Conservation (phyloP, 2,888 invertebrate species). For the Neoaliturus tenellus region DNA sequence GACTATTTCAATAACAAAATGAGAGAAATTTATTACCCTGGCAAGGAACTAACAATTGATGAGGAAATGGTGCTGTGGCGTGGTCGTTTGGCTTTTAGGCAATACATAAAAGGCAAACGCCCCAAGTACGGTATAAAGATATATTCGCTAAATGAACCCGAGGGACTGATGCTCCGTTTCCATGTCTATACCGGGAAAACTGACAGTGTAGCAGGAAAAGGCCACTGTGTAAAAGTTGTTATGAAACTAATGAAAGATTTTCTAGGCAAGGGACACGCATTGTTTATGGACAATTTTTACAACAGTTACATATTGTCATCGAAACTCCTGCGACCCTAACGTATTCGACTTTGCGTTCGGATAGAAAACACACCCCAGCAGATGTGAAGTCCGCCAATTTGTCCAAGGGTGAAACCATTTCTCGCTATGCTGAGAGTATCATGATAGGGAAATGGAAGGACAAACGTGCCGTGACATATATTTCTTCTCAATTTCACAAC, state of each 20-base stretch:
- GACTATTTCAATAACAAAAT: background rate
- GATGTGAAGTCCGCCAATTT: background rate
- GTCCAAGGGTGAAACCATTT: background rate
- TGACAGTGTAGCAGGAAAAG: background rate
- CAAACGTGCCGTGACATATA: background rate
- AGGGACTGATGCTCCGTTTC: background rate
- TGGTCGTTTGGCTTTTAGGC: background rate
- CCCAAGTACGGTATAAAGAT: background rate
- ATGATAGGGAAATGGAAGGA: constrained; percentile 13
- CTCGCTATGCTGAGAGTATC: background rate
- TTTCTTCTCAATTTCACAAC: background rate
- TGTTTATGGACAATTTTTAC: background rate
- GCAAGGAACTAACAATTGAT: background rate
- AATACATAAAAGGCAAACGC: constrained; percentile 1
- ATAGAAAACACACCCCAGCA: background rate
- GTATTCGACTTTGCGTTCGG: too few species aligned
- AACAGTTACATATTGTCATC: background rate
- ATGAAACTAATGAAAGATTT: background rate
- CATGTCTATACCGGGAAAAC: background rate
- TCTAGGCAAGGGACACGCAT: background rate
- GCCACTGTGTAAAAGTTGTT: background rate
- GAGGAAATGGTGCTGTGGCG: background rate
- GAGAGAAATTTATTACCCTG: background rate
- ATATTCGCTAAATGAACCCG: background rate
- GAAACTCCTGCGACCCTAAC: background rate